Evolutionary conservation across 2,113 vertebrate species (phyloP), one percentile per base, ranked within the genome.

Genomic region (Mustela lutreola): DNA sequence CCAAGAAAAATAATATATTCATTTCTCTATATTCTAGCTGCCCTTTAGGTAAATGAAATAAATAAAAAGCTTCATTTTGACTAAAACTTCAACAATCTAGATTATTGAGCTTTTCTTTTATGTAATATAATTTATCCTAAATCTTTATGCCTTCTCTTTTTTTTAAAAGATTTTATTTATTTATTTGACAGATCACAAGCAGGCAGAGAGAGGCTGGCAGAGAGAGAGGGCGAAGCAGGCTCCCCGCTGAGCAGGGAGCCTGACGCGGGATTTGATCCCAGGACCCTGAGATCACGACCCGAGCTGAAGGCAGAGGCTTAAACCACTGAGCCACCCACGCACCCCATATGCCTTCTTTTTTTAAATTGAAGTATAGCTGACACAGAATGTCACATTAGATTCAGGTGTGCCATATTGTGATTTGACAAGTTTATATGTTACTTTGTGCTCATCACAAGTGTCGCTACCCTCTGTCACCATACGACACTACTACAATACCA

Each of bases 51-150:
- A 65, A 92, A 7, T 92, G 82, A 84, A 87, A 81, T 56, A 53
- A 96, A 94, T 70, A 1, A 67, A 50, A 92, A 91, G 11, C 86
- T 80, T 62, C 21, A 90, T 48, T 83, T 82, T 84, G 48, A 84
- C 42, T 67, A 88, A 92, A 76, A 67, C 2, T 22, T 91, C 76
- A 94, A 75, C 5, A 78, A 73, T 65, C 11, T 83, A 45, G 62
- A 87, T 67, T 62, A 82, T 95, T 50, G 28, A 84, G 16, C 7
- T 79, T 26, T 67, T 53, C 45, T 90, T 83, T 86, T 58, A 76
- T 83, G 15, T 86, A 58, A 70, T 21, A 7, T n/a, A 91, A 88
- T 81, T 76, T 70, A 21, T 33, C n/a, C 16, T 89, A 53, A 89
- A 71, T 76, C 15, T 7, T 67, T 33, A 33, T 33, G 28, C 31